phyloP scores from a whole-genome alignment of 2,888 invertebrate species.

The Poecilus cupreus region DNA sequence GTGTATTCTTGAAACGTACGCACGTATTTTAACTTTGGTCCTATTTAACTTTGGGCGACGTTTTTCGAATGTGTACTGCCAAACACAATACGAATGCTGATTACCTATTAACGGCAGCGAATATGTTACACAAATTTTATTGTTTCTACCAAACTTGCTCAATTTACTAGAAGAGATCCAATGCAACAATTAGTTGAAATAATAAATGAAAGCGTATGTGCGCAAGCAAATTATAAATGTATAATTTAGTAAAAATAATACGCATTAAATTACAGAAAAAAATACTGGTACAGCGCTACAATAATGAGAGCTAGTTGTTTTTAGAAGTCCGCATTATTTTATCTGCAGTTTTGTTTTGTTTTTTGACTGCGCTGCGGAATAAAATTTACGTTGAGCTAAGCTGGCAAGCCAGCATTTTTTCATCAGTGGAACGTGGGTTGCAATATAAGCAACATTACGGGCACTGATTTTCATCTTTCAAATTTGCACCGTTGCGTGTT shows the following conservation, averaged over 20 bases:
- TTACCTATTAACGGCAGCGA: not conserved
- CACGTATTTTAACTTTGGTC: conserved; percentile 38
- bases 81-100: conserved; percentile 14
- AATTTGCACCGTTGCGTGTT: not conserved
- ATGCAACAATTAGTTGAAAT: too few relatives aligned
- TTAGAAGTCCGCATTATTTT: conserved; percentile 8
- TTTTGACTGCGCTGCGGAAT: conserved; percentile 6
- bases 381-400: not conserved
- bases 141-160: not conserved
- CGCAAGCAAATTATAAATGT: too few relatives aligned
- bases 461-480: conserved; percentile 28
- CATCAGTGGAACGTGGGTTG: not conserved
- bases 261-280: too few relatives aligned
- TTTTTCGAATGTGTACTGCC: not conserved
- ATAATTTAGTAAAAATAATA: too few relatives aligned
- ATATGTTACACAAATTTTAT: not conserved
- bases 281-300: too few relatives aligned
- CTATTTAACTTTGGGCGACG: conserved; percentile 2
- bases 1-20: conserved; percentile 35
- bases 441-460: not conserved
- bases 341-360: not conserved
- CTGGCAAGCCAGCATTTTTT: not conserved
- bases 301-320: not conserved
- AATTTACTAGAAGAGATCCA: too few relatives aligned
- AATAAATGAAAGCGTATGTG: too few relatives aligned